These are phyloP conservation scores for Eulithis testata DNA, from an alignment of 2,888 invertebrate species.

Conservation along the genomic window DNA sequence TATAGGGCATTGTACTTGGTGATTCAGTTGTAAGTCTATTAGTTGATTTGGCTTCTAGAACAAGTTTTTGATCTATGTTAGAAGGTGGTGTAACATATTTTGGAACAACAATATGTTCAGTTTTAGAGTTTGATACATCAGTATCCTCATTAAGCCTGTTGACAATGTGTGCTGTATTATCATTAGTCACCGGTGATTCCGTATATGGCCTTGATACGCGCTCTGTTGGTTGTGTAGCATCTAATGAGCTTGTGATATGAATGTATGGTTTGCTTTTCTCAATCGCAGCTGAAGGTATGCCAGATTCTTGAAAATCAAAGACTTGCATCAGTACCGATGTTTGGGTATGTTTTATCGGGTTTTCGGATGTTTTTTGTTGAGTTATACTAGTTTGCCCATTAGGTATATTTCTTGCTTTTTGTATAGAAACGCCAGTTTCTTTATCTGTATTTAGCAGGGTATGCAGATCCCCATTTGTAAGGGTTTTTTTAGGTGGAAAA, in stretches of 20 bases:
- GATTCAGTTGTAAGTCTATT: conserved; percentile 1
- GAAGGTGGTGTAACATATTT: not conserved
- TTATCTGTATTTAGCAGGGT: not conserved
- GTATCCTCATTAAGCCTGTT: not conserved
- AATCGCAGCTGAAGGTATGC: no score
- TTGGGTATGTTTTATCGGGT: not conserved
- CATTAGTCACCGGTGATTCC: not conserved
- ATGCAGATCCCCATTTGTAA: not conserved
- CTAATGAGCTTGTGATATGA: conserved; percentile 1
- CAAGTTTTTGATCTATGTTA: not conserved
- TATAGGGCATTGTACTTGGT: conserved; percentile 4
- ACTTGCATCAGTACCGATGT: not conserved
- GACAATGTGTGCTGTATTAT: not conserved
- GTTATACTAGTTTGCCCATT: not conserved
- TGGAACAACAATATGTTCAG: not conserved
- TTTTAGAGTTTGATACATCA: not conserved
- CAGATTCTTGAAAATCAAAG: not conserved
- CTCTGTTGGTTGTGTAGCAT: not conserved
- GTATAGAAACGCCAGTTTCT: not conserved
- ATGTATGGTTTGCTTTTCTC: not conserved
- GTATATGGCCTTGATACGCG: conserved; percentile 2
- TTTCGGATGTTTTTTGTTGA: not conserved
- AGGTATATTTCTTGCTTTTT: not conserved
- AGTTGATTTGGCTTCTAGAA: not conserved
- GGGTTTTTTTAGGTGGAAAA: not conserved